Evolutionary conservation across 2,797 vertebrate species (phyloP).

Genomic region (Chelon auratus): DNA sequence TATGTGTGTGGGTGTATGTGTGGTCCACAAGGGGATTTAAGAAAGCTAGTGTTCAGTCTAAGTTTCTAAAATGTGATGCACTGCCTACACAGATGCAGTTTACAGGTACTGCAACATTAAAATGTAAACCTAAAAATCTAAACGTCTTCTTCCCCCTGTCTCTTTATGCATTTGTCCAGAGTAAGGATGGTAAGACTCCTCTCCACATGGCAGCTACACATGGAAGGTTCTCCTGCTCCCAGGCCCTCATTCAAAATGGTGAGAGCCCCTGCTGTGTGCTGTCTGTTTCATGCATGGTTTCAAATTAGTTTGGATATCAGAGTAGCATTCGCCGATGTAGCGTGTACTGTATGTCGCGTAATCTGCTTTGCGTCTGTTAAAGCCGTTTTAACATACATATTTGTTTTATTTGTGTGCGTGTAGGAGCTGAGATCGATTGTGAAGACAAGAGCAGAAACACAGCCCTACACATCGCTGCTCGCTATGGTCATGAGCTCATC

Average conservation of each 20-base stretch:
- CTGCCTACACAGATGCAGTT: neutral
- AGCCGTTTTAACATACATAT: neutral
- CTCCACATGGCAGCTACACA: slow-evolving; percentile 98
- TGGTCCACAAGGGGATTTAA: slow-evolving; percentile 18
- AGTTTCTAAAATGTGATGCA: slow-evolving; percentile 18
- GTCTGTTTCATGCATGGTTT: slow-evolving; percentile 13
- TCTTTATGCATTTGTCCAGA: slow-evolving; percentile 82
- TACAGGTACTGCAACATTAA: neutral
- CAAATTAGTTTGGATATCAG: slow-evolving; percentile 1
- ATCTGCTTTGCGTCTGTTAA: neutral
- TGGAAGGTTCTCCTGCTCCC: slow-evolving; percentile 96
- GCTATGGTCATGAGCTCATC: slow-evolving; percentile 95
- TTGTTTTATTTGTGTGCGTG: slow-evolving; percentile 3
- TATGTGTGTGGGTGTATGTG: slow-evolving; percentile 44
- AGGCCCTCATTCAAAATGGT: slow-evolving; percentile 98
- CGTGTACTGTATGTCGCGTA: neutral
- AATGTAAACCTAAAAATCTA: slow-evolving; percentile 3
- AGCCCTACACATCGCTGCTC: slow-evolving; percentile 95
- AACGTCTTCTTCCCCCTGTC: neutral
- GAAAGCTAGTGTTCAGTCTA: slow-evolving; percentile 32
- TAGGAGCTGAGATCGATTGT: slow-evolving; percentile 94
- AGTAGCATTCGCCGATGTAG: neutral
- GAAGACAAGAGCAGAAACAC: slow-evolving; percentile 97
- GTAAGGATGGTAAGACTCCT: slow-evolving; percentile 97
- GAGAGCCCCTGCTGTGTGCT: slow-evolving; percentile 53